Evolutionary conservation across 2,113 vertebrate genomes (phyloP).

Genomic region (Geothlypis trichas): DNA sequence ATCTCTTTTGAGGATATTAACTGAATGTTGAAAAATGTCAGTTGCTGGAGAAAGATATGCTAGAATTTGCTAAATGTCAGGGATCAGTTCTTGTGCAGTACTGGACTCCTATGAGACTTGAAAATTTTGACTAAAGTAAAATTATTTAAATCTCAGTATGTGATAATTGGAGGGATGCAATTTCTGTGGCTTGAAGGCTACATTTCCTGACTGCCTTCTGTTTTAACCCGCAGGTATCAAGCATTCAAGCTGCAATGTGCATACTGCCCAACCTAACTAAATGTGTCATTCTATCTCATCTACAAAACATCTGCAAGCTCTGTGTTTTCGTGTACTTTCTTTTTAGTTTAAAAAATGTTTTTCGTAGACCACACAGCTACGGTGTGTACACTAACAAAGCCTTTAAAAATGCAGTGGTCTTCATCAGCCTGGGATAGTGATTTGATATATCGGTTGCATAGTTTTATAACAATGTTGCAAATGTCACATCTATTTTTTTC

Average conservation of each 20-base stretch:
- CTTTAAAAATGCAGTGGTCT: background rate
- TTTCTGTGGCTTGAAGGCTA: background rate
- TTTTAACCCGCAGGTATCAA: background rate
- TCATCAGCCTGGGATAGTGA: background rate
- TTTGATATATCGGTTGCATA: background rate
- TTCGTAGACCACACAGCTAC: background rate
- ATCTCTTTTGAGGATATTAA: background rate
- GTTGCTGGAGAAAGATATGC: background rate
- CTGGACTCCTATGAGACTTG: background rate
- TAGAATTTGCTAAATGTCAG: background rate
- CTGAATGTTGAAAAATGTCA: background rate
- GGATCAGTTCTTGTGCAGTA: background rate
- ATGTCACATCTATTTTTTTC: background rate
- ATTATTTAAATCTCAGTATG: background rate
- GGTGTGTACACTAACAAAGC: background rate
- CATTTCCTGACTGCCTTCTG: background rate
- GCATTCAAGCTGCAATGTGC: background rate
- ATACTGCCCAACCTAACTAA: background rate
- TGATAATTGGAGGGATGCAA: background rate
- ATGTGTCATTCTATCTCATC: background rate
- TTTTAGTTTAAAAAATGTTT: background rate
- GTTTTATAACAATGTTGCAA: fast-evolving
- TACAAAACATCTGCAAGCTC: background rate
- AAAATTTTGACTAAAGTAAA: background rate
- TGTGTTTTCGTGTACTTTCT: background rate